Base-by-base conservation (phyloP, 2,113 vertebrate species). In the Tor tambroides region DNA sequence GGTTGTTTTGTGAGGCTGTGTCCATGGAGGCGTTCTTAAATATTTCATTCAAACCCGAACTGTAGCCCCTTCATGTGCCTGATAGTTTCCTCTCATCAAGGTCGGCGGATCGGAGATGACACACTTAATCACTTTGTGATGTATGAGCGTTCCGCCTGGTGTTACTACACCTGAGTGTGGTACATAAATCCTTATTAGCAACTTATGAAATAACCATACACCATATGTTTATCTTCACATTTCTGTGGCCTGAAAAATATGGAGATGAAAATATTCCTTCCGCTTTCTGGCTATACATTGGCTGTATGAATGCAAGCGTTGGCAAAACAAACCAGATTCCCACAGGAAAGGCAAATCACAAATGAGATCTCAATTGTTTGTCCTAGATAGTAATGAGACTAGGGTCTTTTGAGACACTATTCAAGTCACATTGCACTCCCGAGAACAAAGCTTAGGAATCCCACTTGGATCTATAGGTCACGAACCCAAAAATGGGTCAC, bases 31-130 rank as follows among this genome's bases (percentile, higher is more conserved):
- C 89, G 35, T 78, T 6, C 56, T 82, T 93, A 85, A 93, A 94
- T 94, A 92, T 93, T 94, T 93, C 26, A 93, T 94, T 75, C 35
- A 81, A 86, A 85, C 88, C 91, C 74, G 77, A 89, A 91, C 91
- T 76, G 87, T 78, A 89, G 90, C 86, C 82, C 83, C 89, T 93
- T 90, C 90, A 92, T 91, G 88, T 92, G 75, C 65, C 85, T 93
- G 91, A 90, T 91, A 88, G 74, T 91, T 92, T 90, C 88, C 87
- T 51, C 79, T 69, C 86, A 84, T 87, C 78, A 83, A 89, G 86
- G 86, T 85, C 80, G 12, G 51, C 26, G 17, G 15, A 79, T 86
- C 28, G 72, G 21, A 35, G 59, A 82, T 80, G 85, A 86, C 88
- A 85, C 88, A 89, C 83, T 85, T 85, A 85, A 85, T 87, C 85